Base-by-base conservation (phyloP, 2,888 invertebrate genomes). In the Andrena bicolor region DNA sequence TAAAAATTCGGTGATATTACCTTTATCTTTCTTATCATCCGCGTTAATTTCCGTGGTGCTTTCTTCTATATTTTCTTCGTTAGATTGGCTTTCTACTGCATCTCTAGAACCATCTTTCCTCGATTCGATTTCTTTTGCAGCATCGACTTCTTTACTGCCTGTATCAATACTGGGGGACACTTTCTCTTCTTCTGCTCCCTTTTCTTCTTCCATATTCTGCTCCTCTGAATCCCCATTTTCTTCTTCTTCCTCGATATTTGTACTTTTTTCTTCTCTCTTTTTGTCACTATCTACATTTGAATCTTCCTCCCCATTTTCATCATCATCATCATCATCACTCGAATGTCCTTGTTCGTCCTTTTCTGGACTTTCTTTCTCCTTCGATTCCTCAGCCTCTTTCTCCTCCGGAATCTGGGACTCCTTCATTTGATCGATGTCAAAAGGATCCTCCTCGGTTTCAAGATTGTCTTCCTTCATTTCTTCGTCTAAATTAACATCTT, bases 371-470 rank as follows among this genome's bases (percentile, higher is more conserved):
- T 94, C 93, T 28, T 94, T 92, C 32, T 94, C 91, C 64, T 94
- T 83, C 20, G 88, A 93, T 26, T 95, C 94, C 68, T 89, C 87
- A 1, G 91, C 88, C 68, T 90, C 89, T 77, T 91, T 89, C 89
- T 95, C 93, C 64, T 91, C 85, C 4, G 93, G 92, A 64, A 88
- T 71, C 68, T 83, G 81, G 0, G 83, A 64, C 16, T 93, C 96
- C 92, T 97, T 97, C 96, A 97, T 97, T 16, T 95, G 95, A 89
- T 98, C 98, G 80, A 98, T 96, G 92, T 98, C 98, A 91, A 98
- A 98, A 0, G 98, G 98, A 95, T 98, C 97, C 84, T 97, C 97
- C 35, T 96, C 96, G 76, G 95, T 95, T 13, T 94, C 95, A 89
- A 95, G 95, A 2, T 84, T 85, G 64, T 96, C 95, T 35, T 96